Conservation (phyloP, 2,113 vertebrate species). For the Peromyscus californicus region DNA sequence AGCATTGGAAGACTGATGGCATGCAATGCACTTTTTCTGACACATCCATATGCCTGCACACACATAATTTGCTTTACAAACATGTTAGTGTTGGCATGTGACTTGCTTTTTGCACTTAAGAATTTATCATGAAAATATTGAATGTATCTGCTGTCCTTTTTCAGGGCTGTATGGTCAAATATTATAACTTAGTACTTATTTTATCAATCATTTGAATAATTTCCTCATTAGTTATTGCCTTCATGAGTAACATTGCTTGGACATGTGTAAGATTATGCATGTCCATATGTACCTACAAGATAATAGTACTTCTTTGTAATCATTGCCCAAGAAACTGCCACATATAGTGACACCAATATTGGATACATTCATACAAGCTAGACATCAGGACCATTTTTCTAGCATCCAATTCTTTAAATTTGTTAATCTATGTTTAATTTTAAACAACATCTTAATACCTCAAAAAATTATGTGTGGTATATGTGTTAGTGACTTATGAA, state of each 20-base stretch:
- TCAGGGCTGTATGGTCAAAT: background rate
- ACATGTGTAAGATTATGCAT: rapidly evolving
- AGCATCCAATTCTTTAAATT: background rate
- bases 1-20: background rate
- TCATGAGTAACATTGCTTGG: background rate
- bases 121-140: background rate
- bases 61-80: background rate
- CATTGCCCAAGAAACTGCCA: background rate
- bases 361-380: background rate
- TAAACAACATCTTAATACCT: background rate
- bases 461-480: background rate
- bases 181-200: background rate
- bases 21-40: background rate
- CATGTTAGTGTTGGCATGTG: background rate
- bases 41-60: background rate
- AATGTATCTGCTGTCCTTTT: background rate
- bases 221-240: background rate
- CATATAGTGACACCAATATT: background rate
- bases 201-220: background rate
- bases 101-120: background rate
- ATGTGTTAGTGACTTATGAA: background rate
- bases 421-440: background rate
- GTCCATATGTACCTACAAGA: background rate
- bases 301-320: background rate
- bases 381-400: background rate